phyloP scores from a whole-genome alignment of 2,113 vertebrate genomes.

The Leucoraja erinaceus region DNA sequence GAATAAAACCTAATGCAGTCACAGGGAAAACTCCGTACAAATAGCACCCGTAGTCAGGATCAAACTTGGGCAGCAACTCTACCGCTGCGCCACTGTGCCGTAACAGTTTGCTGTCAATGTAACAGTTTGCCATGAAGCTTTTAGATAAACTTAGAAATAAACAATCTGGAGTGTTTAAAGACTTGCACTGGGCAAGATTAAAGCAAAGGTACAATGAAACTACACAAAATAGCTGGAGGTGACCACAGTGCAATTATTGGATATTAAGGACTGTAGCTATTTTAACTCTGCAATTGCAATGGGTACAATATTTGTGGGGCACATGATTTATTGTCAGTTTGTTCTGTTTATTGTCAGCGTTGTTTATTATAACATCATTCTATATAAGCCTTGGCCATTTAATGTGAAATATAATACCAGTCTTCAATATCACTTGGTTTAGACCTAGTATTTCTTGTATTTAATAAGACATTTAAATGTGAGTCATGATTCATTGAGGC shows the following conservation, averaged over 20 bases:
- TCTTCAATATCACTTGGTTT: too few relatives aligned
- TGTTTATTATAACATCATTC: background rate
- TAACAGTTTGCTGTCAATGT: too few relatives aligned
- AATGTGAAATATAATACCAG: too few relatives aligned
- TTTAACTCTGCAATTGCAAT: background rate
- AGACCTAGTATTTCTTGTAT: constrained; percentile 32
- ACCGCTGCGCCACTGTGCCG: too few relatives aligned
- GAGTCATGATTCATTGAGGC: constrained; percentile 44
- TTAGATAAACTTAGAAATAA: too few relatives aligned
- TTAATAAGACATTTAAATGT: constrained; percentile 52
- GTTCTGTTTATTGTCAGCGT: too few relatives aligned
- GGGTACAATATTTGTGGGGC: background rate
- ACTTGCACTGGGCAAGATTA: background rate
- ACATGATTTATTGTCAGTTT: background rate
- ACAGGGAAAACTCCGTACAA: too few relatives aligned
- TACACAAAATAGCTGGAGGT: background rate
- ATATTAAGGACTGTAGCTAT: background rate
- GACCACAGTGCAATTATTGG: background rate
- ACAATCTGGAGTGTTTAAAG: background rate
- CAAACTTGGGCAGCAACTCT: too few relatives aligned
- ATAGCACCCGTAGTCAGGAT: too few relatives aligned
- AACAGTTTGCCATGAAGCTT: too few relatives aligned
- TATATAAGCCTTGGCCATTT: background rate
- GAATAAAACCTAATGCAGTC: too few relatives aligned
- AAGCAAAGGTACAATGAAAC: background rate